Percentiles rank a stretch among this genome's conserved stretches.
phyloP scores from a whole-genome alignment of 2,888 invertebrate genomes.

The Platycnemis pennipes region DNA sequence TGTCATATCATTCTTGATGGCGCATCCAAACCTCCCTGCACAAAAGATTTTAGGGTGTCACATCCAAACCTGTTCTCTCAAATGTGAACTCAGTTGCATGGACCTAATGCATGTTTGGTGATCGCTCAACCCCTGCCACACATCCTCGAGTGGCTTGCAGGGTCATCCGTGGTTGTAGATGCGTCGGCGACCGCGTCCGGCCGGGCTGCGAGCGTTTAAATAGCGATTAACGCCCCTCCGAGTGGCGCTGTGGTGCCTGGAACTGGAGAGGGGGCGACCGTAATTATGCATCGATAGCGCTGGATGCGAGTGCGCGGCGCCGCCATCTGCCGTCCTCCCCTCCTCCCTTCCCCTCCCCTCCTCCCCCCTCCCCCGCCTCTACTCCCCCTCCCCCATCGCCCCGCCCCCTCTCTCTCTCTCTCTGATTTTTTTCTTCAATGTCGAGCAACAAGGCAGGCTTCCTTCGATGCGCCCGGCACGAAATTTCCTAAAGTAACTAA shows the following conservation, averaged over 20 bases:
- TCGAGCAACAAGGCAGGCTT: no score
- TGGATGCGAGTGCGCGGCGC: background rate
- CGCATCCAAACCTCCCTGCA: no score
- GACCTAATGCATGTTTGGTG: no score
- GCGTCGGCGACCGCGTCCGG: background rate
- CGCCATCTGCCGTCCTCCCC: background rate
- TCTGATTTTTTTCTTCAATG: background rate
- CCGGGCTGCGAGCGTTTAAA: background rate
- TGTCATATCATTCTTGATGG: no score
- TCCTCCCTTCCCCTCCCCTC: background rate
- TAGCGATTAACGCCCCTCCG: background rate
- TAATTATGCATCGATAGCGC: background rate
- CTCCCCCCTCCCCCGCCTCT: background rate
- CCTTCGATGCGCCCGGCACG: no score
- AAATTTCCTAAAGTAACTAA: no score
- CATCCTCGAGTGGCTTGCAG: no score
- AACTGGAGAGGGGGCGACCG: background rate
- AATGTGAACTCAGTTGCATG: no score
- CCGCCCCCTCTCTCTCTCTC: background rate
- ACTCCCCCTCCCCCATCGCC: background rate
- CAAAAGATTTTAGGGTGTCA: no score
- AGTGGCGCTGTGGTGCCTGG: background rate
- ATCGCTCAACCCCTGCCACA: no score
- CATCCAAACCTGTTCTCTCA: no score
- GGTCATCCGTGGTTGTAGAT: no score